Conservation (phyloP, 2,888 invertebrate genomes). For the Acanthosepion lycidas region DNA sequence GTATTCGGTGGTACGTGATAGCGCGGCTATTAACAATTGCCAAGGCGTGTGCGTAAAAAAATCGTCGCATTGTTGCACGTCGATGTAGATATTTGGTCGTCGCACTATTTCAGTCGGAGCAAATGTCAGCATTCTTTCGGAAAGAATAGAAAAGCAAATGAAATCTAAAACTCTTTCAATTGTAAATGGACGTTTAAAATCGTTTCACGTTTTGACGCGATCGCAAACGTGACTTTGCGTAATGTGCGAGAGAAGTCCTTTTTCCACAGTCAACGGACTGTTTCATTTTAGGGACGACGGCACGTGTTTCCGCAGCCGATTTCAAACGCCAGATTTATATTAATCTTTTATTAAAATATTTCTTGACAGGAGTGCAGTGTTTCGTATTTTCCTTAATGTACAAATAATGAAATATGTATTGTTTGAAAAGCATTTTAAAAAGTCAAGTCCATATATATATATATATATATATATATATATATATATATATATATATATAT, state of each 20-base stretch:
- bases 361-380: too few relatives aligned
- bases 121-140: not conserved
- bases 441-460: not conserved
- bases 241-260: not conserved
- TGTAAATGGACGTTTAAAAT: conserved; percentile 2
- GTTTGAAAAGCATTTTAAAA: not conserved
- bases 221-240: not conserved
- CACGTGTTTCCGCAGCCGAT: not conserved
- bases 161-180: conserved; percentile 18
- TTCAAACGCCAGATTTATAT: not conserved
- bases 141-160: conserved; percentile 18
- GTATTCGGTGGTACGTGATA: not conserved
- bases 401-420: not conserved
- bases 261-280: not conserved
- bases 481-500: too few relatives aligned
- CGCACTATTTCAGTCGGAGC: not conserved
- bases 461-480: too few relatives aligned
- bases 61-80: not conserved
- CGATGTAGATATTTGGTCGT: not conserved
- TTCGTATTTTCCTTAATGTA: not conserved
- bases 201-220: not conserved
- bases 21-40: not conserved
- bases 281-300: not conserved
- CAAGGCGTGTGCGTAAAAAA: not conserved
- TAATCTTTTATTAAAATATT: conserved; percentile 9